phyloP scores from a whole-genome alignment of 53 echinoderm and acorn worm species.

The Stichopus horrens region DNA sequence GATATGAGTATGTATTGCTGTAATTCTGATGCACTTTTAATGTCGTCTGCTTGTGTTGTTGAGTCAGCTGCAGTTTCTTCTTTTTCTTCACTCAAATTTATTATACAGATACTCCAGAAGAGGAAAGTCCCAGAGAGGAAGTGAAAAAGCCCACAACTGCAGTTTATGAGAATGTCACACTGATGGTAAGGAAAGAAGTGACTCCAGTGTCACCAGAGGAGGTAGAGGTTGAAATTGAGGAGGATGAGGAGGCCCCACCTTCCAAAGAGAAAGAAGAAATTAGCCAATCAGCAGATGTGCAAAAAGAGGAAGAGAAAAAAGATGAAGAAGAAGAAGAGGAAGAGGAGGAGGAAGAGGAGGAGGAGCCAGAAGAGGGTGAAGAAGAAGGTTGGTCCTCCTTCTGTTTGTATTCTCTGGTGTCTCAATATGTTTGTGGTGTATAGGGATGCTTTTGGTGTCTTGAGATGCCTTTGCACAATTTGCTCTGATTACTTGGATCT shows the following conservation, averaged over 20 bases:
- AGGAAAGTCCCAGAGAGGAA: neutral
- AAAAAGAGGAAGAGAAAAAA: slow-evolving; percentile 22
- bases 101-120: neutral
- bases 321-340: slow-evolving; percentile 20
- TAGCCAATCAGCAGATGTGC: slow-evolving; percentile 16
- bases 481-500: no score
- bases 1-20: no score
- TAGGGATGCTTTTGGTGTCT: no score
- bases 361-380: neutral
- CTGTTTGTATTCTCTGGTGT: no score
- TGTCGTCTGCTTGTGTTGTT: neutral
- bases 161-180: neutral
- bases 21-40: neutral
- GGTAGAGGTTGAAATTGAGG: neutral
- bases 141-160: neutral
- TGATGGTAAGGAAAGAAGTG: slow-evolving; percentile 7
- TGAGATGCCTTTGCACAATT: no score
- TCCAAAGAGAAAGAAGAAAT: slow-evolving; percentile 2
- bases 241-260: neutral
- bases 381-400: neutral
- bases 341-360: slow-evolving; percentile 42
- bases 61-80: no score
- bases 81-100: neutral
- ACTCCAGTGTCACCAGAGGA: slow-evolving; percentile 24
- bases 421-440: no score